Base-by-base conservation (phyloP, 2,797 vertebrate genomes). In the Loriculus beryllinus region DNA sequence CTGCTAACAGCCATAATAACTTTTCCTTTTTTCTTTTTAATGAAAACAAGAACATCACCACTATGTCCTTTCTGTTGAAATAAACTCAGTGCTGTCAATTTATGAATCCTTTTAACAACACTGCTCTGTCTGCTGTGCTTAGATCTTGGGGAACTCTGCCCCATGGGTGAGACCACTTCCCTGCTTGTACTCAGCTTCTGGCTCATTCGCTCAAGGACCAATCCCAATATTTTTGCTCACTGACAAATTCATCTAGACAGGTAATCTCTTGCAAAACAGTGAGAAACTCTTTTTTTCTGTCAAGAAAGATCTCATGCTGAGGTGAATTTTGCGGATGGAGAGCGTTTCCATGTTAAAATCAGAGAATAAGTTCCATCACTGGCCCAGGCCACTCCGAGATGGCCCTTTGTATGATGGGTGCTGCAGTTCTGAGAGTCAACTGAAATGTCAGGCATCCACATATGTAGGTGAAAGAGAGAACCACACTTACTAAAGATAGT, bases 121-220 rank as follows among this genome's bases (percentile, higher is more conserved):
- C 8, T 71, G 2, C 4, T 74, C 23, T 25, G 7, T 8, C 2
- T 47, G 7, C 5, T 72, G 7, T 49, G 22, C 31, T 67, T 19
- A 74, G 5, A 21, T n/a, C 12, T 20, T 25, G 5, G 12, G 12
- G 11, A 4, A 35, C 35, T n/a, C 3, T 5, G 3, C 3, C 21
- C 11, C 18, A 15, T 0, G 1, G 17, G 7, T 52, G 45, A 31
- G 6, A 8, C 3, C 19, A 57, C 26, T 35, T 16, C 6, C 14
- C 13, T 52, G 35, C 19, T 51, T 52, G 4, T 40, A 20, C 0
- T 47, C 43, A 59, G 19, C 7, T 81, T 4, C 76, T 59, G 47
- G 16, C 12, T 92, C 15, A 18, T 49, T 23, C 10, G 12, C 9
- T 60, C 5, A 0, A 71, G 20, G 51, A 83, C 21, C 9, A 83